These are phyloP conservation scores for Meghimatium bilineatum DNA, from an alignment of 2,888 invertebrate genomes.

Conservation along the genomic window DNA sequence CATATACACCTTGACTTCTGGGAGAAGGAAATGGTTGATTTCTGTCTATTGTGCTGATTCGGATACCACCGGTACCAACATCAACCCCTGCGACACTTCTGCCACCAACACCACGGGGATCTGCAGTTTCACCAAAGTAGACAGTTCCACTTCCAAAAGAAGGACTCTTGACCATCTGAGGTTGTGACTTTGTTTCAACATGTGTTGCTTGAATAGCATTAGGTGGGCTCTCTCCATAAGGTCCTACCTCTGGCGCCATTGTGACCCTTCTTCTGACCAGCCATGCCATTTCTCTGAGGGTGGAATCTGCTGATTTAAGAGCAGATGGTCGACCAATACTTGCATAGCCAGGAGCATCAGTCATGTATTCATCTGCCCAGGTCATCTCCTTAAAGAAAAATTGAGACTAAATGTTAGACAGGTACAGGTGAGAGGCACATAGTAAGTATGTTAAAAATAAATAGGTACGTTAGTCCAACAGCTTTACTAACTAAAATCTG, in stretches of 20 bases:
- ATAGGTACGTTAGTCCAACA: no score
- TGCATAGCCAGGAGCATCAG: slow-evolving; percentile 58
- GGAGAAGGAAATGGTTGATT: slow-evolving; percentile 45
- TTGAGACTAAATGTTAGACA: neutral
- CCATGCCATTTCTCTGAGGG: slow-evolving; percentile 56
- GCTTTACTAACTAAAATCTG: no score
- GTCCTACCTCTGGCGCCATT: slow-evolving; percentile 59
- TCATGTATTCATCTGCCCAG: slow-evolving; percentile 51
- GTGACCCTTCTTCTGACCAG: slow-evolving; percentile 65
- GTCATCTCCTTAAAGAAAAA: slow-evolving; percentile 51
- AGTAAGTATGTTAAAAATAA: neutral
- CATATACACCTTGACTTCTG: slow-evolving; percentile 1
- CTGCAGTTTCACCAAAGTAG: neutral
- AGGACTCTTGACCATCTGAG: slow-evolving; percentile 6
- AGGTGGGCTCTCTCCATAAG: slow-evolving; percentile 49
- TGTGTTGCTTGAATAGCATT: neutral
- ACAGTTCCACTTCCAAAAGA: slow-evolving; percentile 27
- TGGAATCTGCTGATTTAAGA: slow-evolving; percentile 57
- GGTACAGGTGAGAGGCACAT: neutral
- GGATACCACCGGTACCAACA: slow-evolving; percentile 42
- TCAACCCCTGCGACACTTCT: slow-evolving; percentile 11
- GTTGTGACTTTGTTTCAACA: neutral
- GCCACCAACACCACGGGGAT: slow-evolving; percentile 20
- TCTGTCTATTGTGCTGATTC: slow-evolving; percentile 20
- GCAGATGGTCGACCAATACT: slow-evolving; percentile 60